Conservation (phyloP, 2,888 invertebrate species). For the Fragum sueziense region DNA sequence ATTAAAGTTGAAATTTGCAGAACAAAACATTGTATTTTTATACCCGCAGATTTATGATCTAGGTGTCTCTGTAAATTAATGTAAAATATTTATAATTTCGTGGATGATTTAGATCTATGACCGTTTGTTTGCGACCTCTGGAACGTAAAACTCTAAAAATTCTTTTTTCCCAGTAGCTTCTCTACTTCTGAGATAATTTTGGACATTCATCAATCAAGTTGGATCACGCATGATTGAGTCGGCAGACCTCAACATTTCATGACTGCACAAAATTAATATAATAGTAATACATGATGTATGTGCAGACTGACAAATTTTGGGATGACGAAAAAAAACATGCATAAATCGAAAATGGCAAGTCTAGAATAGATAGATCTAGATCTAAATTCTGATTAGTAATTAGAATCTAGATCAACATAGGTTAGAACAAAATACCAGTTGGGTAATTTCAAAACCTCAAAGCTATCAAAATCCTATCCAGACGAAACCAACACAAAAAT, state of each 20-base stretch:
- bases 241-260: no score
- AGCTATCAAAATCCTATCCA: background rate
- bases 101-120: no score
- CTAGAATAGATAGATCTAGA: background rate
- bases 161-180: no score
- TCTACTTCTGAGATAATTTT: no score
- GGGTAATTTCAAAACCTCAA: background rate
- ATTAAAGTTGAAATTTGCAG: background rate
- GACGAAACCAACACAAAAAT: background rate
- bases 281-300: no score
- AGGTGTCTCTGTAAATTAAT: background rate
- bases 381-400: background rate
- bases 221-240: no score
- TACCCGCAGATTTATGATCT: background rate
- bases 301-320: no score
- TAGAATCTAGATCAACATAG: background rate
- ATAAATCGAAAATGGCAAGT: background rate
- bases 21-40: background rate
- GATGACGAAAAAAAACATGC: no score
- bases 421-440: background rate
- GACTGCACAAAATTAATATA: no score
- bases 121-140: no score
- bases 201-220: no score
- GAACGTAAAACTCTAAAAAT: constrained; percentile 1
- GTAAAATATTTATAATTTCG: background rate